phyloP scores from a whole-genome alignment of 2,113 vertebrate genomes.

The Istiophorus platypterus region DNA sequence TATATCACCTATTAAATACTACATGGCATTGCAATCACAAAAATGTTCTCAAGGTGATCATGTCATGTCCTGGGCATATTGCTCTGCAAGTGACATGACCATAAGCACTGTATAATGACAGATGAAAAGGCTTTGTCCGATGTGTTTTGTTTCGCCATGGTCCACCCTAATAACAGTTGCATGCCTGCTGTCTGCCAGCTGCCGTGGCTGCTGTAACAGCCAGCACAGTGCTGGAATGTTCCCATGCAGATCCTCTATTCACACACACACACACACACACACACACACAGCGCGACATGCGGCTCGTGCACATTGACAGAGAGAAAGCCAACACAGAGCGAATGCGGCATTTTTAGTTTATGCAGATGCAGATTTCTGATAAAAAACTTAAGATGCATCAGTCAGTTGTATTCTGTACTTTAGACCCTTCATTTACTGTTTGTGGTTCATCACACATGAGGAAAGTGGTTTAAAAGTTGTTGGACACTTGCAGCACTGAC shows the following conservation, averaged over 20 bases:
- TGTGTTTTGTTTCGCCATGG: slow-evolving; percentile 61
- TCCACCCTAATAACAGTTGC: slow-evolving; percentile 63
- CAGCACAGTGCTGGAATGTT: slow-evolving; percentile 75
- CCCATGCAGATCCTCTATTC: slow-evolving; percentile 70
- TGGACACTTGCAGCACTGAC: neutral
- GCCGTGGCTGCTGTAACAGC: slow-evolving; percentile 64
- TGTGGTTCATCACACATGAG: neutral
- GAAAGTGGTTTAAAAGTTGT: neutral
- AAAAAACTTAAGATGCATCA: neutral
- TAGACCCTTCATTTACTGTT: neutral
- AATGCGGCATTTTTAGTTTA: neutral
- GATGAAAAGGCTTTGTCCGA: slow-evolving; percentile 47
- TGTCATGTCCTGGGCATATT: neutral
- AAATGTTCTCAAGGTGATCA: neutral
- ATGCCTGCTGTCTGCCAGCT: slow-evolving; percentile 75
- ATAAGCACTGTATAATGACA: slow-evolving; percentile 18
- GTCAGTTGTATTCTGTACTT: neutral
- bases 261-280: slow-evolving; percentile 17
- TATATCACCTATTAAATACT: neutral
- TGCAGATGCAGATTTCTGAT: neutral
- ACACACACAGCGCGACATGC: too few species aligned
- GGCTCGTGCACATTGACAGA: slow-evolving; percentile 8
- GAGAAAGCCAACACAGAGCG: slow-evolving; percentile 1
- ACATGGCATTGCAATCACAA: neutral
- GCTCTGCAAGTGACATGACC: slow-evolving; percentile 3